Percentiles rank a stretch among this genome's conserved stretches.
These are phyloP conservation scores for Caenorhabditis becei DNA, from an alignment of 2,888 invertebrate genomes.

Conservation along the genomic window DNA sequence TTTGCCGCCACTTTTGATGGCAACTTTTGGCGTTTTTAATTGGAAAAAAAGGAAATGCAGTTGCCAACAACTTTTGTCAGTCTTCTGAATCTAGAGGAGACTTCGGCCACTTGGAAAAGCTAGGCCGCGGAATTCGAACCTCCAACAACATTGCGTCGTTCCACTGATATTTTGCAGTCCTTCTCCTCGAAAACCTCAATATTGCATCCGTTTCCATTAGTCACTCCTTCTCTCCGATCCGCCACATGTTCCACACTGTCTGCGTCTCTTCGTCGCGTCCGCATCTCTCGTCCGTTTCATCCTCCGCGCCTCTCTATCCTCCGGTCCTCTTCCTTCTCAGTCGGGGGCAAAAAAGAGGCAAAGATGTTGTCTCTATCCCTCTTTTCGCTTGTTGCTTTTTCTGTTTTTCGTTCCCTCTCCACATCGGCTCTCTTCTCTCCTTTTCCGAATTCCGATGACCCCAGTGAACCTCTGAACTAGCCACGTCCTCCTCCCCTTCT, in stretches of 20 bases:
- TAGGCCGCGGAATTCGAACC: no score
- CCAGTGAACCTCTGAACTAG: slow-evolving; percentile 2
- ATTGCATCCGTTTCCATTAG: slow-evolving; percentile 44
- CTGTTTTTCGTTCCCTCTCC: slow-evolving; percentile 35
- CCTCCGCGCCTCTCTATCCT: slow-evolving; percentile 13
- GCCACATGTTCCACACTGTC: slow-evolving; percentile 52
- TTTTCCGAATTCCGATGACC: slow-evolving; percentile 15
- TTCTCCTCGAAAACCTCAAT: slow-evolving; percentile 20
- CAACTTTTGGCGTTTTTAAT: not conserved
- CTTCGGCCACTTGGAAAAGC: no score
- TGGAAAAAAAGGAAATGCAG: not conserved
- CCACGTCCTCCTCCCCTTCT: slow-evolving; percentile 7
- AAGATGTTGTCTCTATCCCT: slow-evolving; percentile 52
- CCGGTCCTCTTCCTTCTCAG: slow-evolving; percentile 34
- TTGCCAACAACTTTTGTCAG: not conserved
- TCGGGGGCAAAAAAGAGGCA: slow-evolving; percentile 20
- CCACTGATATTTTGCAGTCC: not conserved
- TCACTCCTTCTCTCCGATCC: slow-evolving; percentile 48
- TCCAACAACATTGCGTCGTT: no score
- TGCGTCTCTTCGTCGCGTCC: slow-evolving; percentile 47
- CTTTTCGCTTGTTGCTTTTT: slow-evolving; percentile 55
- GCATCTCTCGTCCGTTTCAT: slow-evolving; percentile 21
- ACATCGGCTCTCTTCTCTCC: slow-evolving; percentile 15
- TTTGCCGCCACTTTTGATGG: not conserved
- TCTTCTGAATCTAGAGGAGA: not conserved